A percentile compares a stretch with the other conserved stretches of the same genome.
Conservation (phyloP, 2,888 invertebrate species). For the Elegia similella region DNA sequence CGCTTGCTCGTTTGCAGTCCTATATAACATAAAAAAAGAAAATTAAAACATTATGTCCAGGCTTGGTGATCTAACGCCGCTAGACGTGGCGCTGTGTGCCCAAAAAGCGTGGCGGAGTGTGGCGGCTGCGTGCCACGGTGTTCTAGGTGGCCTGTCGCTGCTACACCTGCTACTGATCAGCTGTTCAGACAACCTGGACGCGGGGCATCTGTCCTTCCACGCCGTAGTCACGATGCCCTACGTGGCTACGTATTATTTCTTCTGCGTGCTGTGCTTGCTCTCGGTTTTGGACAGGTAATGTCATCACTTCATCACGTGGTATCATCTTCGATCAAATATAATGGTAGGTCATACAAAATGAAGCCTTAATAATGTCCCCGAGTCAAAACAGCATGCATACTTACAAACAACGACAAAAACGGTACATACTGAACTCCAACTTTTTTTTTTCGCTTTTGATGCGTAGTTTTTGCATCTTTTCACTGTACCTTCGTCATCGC, state of each 20-base stretch:
- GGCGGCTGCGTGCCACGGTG: constrained; percentile 81
- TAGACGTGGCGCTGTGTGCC: constrained; percentile 76
- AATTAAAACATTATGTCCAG: constrained; percentile 33
- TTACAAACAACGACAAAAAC: too few relatives aligned
- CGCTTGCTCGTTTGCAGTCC: too few relatives aligned
- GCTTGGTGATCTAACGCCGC: constrained; percentile 68
- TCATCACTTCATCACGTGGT: too few relatives aligned
- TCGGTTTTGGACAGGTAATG: constrained; percentile 82
- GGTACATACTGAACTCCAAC: too few relatives aligned
- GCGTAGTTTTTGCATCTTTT: too few relatives aligned
- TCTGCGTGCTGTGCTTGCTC: constrained; percentile 80
- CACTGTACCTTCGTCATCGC: too few relatives aligned
- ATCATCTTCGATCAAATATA: too few relatives aligned
- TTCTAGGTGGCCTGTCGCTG: constrained; percentile 81
- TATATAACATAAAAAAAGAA: too few relatives aligned
- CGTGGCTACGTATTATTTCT: constrained; percentile 79
- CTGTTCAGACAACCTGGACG: constrained; percentile 72
- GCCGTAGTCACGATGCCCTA: constrained; percentile 76
- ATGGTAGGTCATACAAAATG: too few relatives aligned
- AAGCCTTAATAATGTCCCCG: too few relatives aligned
- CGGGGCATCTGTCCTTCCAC: constrained; percentile 72
- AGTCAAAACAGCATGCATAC: too few relatives aligned
- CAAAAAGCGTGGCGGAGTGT: constrained; percentile 76
- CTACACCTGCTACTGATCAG: constrained; percentile 82
- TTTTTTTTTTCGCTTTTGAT: too few relatives aligned